phyloP scores from a whole-genome alignment of 2,888 invertebrate genomes.

The Incurvaria masculella region DNA sequence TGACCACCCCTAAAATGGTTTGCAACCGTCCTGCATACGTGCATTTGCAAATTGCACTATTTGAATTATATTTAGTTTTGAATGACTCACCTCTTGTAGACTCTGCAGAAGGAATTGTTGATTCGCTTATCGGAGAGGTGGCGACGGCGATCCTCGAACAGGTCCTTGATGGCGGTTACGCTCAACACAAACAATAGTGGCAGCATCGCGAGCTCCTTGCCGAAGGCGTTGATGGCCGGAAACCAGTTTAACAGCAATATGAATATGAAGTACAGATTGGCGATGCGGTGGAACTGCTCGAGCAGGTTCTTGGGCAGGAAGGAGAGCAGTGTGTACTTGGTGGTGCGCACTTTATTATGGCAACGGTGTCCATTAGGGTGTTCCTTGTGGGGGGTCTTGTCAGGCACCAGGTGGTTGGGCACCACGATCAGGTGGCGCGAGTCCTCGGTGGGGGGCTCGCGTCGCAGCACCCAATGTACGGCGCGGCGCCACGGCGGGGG shows the following conservation, averaged over 20 bases:
- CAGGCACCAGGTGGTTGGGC: constrained; percentile 82
- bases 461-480: constrained; percentile 58
- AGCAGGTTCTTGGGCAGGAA: constrained; percentile 95
- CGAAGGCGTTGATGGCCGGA: constrained; percentile 91
- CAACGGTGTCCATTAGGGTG: constrained; percentile 83
- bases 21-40: no score
- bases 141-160: constrained; percentile 89
- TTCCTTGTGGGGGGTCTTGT: constrained; percentile 72
- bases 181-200: constrained; percentile 92
- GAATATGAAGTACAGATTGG: constrained; percentile 96
- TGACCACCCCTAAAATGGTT: no score
- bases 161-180: constrained; percentile 92
- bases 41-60: no score
- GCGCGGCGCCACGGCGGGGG: constrained; percentile 71
- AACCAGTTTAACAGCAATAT: constrained; percentile 96
- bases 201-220: constrained; percentile 93
- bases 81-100: constrained; percentile 77
- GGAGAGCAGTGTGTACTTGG: constrained; percentile 90
- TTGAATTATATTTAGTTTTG: no score
- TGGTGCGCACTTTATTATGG: constrained; percentile 86
- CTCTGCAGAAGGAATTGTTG: constrained; percentile 89
- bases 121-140: constrained; percentile 90
- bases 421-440: constrained; percentile 70
- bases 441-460: constrained; percentile 62
- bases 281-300: constrained; percentile 97